A percentile compares a stretch with the other conserved stretches of the same genome.
These are phyloP conservation scores for Umimayanthus kanabou DNA, from an alignment of 92 coral and sea anemone genomes.

Conservation along the genomic window DNA sequence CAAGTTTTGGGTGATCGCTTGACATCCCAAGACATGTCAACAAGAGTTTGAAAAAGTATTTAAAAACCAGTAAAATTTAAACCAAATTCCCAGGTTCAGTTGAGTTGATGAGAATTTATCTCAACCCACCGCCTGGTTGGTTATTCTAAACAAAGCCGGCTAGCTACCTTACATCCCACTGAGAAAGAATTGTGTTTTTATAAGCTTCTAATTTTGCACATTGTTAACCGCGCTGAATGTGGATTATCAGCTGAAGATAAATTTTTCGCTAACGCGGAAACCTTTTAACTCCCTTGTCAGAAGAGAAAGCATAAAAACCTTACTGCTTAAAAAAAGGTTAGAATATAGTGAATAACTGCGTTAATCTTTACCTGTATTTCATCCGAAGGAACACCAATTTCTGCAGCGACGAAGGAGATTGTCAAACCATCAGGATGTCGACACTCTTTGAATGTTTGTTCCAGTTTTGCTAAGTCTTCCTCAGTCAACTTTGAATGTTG, in stretches of 20 bases:
- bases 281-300: background rate
- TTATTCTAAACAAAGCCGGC: background rate
- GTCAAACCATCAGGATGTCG: conserved; percentile 66
- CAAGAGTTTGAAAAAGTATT: background rate
- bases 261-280: background rate
- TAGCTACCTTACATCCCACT: background rate
- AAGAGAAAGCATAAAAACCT: background rate
- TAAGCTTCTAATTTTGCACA: background rate
- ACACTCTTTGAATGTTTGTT: conserved; percentile 69
- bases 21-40: background rate
- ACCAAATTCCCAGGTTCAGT: background rate
- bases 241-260: background rate
- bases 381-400: conserved; percentile 68
- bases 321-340: background rate
- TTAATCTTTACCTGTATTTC: conserved; percentile 58
- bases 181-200: conserved; percentile 18
- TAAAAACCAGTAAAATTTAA: background rate
- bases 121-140: background rate
- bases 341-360: background rate
- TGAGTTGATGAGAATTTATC: background rate
- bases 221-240: background rate
- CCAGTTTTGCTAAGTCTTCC: conserved; percentile 52
- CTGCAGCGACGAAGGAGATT: conserved; percentile 71
- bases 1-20: background rate
- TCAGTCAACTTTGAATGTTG: conserved; percentile 24